phyloP scores from a whole-genome alignment of 2,888 invertebrate species.

The Xylocampa areola region DNA sequence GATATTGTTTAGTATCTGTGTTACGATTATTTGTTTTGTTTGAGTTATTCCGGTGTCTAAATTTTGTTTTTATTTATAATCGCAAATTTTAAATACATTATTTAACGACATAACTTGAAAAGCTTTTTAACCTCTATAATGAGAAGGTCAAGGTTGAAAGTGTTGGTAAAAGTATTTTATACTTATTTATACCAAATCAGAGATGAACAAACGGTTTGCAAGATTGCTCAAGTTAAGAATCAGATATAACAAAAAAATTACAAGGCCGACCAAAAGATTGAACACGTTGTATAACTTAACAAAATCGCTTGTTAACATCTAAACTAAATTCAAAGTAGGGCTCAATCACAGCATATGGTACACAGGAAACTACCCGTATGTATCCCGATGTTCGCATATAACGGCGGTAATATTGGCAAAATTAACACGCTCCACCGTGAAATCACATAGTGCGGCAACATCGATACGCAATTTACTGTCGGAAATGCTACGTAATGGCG shows the following conservation, averaged over 20 bases:
- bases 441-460: conserved; percentile 73
- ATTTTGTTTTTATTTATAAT: too few relatives aligned
- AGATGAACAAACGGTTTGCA: too few relatives aligned
- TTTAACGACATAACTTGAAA: too few relatives aligned
- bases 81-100: too few relatives aligned
- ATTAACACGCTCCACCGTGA: conserved; percentile 74
- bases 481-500: conserved; percentile 63
- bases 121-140: too few relatives aligned
- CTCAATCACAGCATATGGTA: conserved; percentile 37
- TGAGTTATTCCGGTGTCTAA: not conserved
- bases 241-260: too few relatives aligned
- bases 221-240: too few relatives aligned
- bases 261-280: too few relatives aligned
- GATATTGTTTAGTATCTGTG: not conserved
- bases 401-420: conserved; percentile 67
- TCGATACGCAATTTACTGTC: conserved; percentile 74
- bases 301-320: conserved; percentile 21
- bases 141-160: too few relatives aligned
- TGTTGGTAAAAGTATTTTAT: too few relatives aligned
- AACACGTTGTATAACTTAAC: too few relatives aligned
- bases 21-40: not conserved
- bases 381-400: conserved; percentile 41
- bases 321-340: conserved; percentile 29
- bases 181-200: too few relatives aligned
- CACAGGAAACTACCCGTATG: conserved; percentile 42